These are phyloP conservation scores for Drosophila punjabiensis DNA, from an alignment of 1,140 invertebrate species.

Conservation along the genomic window DNA sequence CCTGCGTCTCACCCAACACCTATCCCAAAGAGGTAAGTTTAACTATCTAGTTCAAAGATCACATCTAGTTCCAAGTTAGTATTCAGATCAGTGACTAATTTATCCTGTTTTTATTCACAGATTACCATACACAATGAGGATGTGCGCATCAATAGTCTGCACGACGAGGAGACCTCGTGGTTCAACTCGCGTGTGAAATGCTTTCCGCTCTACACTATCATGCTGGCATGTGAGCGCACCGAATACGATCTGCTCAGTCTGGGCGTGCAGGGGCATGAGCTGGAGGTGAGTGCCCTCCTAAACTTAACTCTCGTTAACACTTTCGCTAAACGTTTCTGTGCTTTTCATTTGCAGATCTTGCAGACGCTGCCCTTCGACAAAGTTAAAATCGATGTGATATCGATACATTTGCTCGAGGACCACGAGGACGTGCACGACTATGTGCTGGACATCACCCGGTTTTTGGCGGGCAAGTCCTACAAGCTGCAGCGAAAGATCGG, in stretches of 20 bases:
- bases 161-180: constrained; percentile 86
- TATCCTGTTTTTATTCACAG: constrained; percentile 59
- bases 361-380: constrained; percentile 86
- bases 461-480: constrained; percentile 81
- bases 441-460: constrained; percentile 80
- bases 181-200: constrained; percentile 90
- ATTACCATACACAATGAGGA: constrained; percentile 89
- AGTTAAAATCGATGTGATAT: constrained; percentile 86
- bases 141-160: constrained; percentile 87
- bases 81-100: background rate
- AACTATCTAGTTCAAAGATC: background rate
- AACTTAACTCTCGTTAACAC: background rate
- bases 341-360: constrained; percentile 80
- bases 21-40: constrained; percentile 90
- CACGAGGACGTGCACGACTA: constrained; percentile 77
- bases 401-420: constrained; percentile 84
- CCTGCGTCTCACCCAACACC: constrained; percentile 90
- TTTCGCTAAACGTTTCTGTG: constrained; percentile 30
- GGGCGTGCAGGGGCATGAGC: constrained; percentile 88
- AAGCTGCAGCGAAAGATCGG: constrained; percentile 81
- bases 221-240: constrained; percentile 91
- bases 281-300: constrained; percentile 78
- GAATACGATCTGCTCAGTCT: constrained; percentile 91
- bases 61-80: background rate
- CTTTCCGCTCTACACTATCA: constrained; percentile 92